Evolutionary conservation across 2,797 vertebrate genomes (phyloP).

Genomic region (Ctenopoma kingsleyae): DNA sequence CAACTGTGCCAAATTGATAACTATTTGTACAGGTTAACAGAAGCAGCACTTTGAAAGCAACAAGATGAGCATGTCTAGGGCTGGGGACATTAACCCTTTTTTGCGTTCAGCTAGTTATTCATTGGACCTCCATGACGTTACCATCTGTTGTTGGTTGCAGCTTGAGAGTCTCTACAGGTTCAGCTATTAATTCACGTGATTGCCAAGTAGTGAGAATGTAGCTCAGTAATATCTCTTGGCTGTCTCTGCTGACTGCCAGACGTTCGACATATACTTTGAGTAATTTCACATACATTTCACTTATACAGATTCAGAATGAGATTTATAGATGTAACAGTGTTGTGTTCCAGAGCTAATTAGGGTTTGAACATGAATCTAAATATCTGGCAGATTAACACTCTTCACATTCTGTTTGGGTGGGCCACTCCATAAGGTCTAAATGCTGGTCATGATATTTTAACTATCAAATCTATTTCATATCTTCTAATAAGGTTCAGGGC

Average conservation of each 20-base stretch:
- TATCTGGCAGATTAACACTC: neutral
- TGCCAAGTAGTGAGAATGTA: constrained; percentile 6
- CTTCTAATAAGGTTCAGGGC: neutral
- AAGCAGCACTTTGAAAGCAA: neutral
- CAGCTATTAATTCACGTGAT: neutral
- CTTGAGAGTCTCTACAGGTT: neutral
- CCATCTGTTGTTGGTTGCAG: neutral
- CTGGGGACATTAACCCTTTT: neutral
- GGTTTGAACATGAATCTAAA: neutral
- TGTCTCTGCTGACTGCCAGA: neutral
- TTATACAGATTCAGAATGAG: neutral
- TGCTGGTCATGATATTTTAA: neutral
- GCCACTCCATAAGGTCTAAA: neutral
- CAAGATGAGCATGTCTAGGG: neutral
- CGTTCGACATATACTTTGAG: neutral
- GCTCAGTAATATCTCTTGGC: neutral
- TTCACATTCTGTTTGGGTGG: neutral
- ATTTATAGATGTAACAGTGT: too few species aligned
- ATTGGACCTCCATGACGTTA: neutral
- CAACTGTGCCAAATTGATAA: constrained; percentile 12
- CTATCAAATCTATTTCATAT: constrained; percentile 3
- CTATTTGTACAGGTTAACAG: constrained; percentile 18
- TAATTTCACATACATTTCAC: neutral
- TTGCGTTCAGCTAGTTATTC: neutral
- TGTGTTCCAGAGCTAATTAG: neutral